These are phyloP conservation scores for Didymodactylos carnosus DNA, from an alignment of 2,888 invertebrate species.

Conservation along the genomic window DNA sequence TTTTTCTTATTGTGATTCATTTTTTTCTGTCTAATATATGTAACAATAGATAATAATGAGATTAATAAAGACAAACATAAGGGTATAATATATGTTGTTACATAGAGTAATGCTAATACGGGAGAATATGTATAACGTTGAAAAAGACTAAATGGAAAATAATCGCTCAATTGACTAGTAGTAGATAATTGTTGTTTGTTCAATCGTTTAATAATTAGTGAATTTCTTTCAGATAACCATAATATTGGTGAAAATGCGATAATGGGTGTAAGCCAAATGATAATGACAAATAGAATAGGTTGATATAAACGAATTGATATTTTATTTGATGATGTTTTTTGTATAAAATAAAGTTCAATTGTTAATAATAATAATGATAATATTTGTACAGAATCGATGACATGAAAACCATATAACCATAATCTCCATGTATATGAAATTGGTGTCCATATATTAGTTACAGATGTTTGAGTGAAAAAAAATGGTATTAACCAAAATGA, in stretches of 20 bases:
- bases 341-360: neutral
- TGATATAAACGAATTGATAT: neutral
- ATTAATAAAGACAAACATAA: no score
- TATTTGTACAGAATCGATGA: neutral
- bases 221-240: neutral
- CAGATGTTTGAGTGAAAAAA: neutral
- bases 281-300: neutral
- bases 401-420: neutral
- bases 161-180: no score
- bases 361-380: neutral
- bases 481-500: neutral
- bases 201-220: no score
- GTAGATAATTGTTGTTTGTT: no score
- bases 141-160: no score
- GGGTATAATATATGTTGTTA: no score
- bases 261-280: neutral
- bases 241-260: neutral
- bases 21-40: no score
- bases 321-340: no score
- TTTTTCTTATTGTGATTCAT: no score
- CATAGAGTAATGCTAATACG: no score
- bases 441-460: neutral
- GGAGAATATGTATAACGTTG: no score
- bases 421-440: neutral
- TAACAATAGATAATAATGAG: no score